Evolutionary conservation across 2,888 invertebrate species (phyloP).

Genomic region (Amiota mariae): DNA sequence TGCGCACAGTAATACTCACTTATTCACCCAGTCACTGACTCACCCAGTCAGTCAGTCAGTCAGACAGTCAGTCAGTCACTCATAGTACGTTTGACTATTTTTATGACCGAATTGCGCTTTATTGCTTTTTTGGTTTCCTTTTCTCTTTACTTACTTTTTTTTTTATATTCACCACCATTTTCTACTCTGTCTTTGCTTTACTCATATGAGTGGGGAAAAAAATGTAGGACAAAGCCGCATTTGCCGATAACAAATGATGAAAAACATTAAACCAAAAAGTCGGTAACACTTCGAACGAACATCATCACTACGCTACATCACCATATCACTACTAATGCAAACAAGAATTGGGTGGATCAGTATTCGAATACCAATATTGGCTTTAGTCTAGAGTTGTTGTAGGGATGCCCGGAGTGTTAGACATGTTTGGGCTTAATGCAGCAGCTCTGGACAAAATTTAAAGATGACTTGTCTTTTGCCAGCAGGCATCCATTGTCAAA

Average conservation of each 20-base stretch:
- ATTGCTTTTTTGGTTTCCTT: conserved; percentile 54
- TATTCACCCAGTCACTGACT: background rate
- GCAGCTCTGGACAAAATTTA: background rate
- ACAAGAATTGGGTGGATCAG: background rate
- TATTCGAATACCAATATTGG: too few relatives aligned
- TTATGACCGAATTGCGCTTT: conserved; percentile 69
- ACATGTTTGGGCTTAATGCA: background rate
- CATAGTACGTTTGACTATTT: conserved; percentile 60
- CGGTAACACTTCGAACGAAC: too few relatives aligned
- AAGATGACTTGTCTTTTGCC: background rate
- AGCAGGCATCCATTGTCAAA: too few relatives aligned
- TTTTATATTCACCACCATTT: background rate
- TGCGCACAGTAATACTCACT: conserved; percentile 8
- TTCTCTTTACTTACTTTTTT: background rate
- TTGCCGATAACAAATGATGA: conserved; percentile 35
- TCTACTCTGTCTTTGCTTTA: background rate
- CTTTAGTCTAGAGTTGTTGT: too few relatives aligned
- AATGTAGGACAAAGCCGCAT: conserved; percentile 33
- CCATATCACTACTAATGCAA: conserved; percentile 11
- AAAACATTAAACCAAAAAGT: conserved; percentile 1
- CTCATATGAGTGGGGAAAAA: background rate
- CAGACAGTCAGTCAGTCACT: too few relatives aligned
- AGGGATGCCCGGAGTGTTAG: too few relatives aligned
- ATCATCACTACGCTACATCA: too few relatives aligned
- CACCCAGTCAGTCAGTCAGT: background rate